A percentile compares a stretch with the other conserved stretches of the same genome.
phyloP scores from a whole-genome alignment of 2,888 invertebrate genomes.

The Spilarctia lutea region DNA sequence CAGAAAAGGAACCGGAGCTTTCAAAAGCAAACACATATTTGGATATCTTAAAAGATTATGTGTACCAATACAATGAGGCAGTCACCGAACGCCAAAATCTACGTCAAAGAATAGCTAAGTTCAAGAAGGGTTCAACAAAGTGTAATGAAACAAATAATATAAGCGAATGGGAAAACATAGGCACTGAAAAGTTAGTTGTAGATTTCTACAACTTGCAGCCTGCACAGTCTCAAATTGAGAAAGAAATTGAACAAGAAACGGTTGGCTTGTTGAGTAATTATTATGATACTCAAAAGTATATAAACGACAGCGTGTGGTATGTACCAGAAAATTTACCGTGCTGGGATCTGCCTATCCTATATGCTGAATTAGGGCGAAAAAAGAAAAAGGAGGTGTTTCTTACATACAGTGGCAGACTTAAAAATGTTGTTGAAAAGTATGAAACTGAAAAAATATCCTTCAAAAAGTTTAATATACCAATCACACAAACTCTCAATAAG shows the following conservation, averaged over 20 bases:
- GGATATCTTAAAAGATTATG: slow-evolving; percentile 55
- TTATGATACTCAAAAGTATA: slow-evolving; percentile 10
- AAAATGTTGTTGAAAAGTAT: slow-evolving; percentile 60
- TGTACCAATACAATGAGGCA: slow-evolving; percentile 18
- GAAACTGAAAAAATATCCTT: slow-evolving; percentile 20
- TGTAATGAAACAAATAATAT: slow-evolving; percentile 16
- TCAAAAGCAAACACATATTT: slow-evolving; percentile 23
- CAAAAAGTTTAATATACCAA: slow-evolving; percentile 29
- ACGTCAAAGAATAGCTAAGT: slow-evolving; percentile 14
- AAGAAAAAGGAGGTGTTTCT: slow-evolving; percentile 62
- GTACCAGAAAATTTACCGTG: slow-evolving; percentile 74
- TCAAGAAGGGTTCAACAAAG: neutral
- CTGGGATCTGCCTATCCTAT: slow-evolving; percentile 75
- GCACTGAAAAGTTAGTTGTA: slow-evolving; percentile 40
- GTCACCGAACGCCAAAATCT: slow-evolving; percentile 6
- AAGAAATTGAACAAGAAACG: neutral
- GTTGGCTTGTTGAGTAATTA: neutral
- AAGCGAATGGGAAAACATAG: slow-evolving; percentile 31
- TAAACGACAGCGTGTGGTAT: slow-evolving; percentile 65
- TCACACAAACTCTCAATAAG: slow-evolving; percentile 59
- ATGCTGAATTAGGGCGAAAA: slow-evolving; percentile 62
- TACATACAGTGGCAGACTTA: slow-evolving; percentile 59
- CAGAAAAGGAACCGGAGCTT: slow-evolving; percentile 12
- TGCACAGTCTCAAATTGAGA: slow-evolving; percentile 50
- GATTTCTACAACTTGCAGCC: slow-evolving; percentile 73